phyloP scores from a whole-genome alignment of 2,888 invertebrate species.

The Melieria crassipennis region DNA sequence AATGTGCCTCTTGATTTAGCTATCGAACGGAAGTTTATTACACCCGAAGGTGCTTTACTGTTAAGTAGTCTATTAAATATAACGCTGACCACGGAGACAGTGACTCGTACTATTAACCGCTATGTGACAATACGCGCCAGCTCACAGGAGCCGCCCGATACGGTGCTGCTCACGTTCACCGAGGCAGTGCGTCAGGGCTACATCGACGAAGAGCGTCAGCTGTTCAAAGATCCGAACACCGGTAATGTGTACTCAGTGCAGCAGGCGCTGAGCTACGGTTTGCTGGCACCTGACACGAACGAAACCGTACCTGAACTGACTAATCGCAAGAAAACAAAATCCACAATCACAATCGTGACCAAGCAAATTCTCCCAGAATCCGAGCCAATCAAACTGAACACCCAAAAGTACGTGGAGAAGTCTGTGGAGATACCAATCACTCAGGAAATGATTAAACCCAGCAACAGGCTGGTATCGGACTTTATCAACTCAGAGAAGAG shows the following conservation, averaged over 20 bases:
- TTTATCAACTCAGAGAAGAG: constrained; percentile 67
- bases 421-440: constrained; percentile 63
- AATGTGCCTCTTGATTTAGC: constrained; percentile 86
- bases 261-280: constrained; percentile 80
- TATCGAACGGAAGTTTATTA: constrained; percentile 84
- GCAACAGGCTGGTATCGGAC: constrained; percentile 66
- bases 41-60: constrained; percentile 87
- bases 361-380: constrained; percentile 66
- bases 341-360: constrained; percentile 71
- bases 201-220: constrained; percentile 81
- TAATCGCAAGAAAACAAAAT: constrained; percentile 63
- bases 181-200: constrained; percentile 82
- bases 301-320: constrained; percentile 68
- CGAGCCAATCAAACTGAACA: constrained; percentile 58
- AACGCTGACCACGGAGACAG: constrained; percentile 86
- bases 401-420: constrained; percentile 58
- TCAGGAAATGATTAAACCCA: constrained; percentile 51
- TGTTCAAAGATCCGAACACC: constrained; percentile 80
- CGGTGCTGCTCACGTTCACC: constrained; percentile 76
- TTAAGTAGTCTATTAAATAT: constrained; percentile 87
- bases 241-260: constrained; percentile 78
- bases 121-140: constrained; percentile 80
- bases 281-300: constrained; percentile 72
- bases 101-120: constrained; percentile 84
- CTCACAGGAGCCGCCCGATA: constrained; percentile 67